phyloP scores from a whole-genome alignment of 2,888 invertebrate species.

The Chrysina gloriosa region DNA sequence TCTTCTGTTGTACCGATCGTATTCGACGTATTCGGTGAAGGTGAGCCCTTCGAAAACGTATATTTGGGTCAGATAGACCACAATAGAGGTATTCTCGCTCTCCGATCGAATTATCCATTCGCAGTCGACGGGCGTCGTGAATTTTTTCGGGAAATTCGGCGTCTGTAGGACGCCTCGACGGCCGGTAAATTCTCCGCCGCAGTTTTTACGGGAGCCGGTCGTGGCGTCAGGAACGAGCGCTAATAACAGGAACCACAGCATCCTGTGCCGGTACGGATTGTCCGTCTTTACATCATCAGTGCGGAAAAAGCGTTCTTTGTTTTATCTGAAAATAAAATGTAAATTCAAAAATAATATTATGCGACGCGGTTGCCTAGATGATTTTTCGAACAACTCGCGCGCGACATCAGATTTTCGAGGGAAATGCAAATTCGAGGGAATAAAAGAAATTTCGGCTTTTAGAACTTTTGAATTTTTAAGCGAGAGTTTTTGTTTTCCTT shows the following conservation, averaged over 20 bases:
- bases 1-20: constrained; percentile 46
- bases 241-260: constrained; percentile 35
- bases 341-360: constrained; percentile 20
- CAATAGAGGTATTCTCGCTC: constrained; percentile 75
- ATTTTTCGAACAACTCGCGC: too few species aligned
- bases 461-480: too few species aligned
- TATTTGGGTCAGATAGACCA: constrained; percentile 89
- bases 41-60: constrained; percentile 83
- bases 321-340: constrained; percentile 33
- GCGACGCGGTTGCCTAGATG: not conserved
- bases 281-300: constrained; percentile 19
- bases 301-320: constrained; percentile 6
- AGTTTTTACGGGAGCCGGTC: constrained; percentile 56
- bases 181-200: constrained; percentile 75
- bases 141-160: constrained; percentile 85
- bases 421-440: not conserved
- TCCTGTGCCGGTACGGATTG: constrained; percentile 2
- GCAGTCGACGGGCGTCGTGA: constrained; percentile 83
- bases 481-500: too few species aligned
- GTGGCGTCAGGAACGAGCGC: constrained; percentile 7
- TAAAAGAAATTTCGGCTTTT: too few species aligned
- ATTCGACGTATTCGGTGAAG: constrained; percentile 74
- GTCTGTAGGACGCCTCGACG: constrained; percentile 81
- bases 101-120: constrained; percentile 91
- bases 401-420: not conserved